These are phyloP conservation scores for Brachirus orientalis DNA, from an alignment of 2,113 vertebrate genomes.

Conservation along the genomic window DNA sequence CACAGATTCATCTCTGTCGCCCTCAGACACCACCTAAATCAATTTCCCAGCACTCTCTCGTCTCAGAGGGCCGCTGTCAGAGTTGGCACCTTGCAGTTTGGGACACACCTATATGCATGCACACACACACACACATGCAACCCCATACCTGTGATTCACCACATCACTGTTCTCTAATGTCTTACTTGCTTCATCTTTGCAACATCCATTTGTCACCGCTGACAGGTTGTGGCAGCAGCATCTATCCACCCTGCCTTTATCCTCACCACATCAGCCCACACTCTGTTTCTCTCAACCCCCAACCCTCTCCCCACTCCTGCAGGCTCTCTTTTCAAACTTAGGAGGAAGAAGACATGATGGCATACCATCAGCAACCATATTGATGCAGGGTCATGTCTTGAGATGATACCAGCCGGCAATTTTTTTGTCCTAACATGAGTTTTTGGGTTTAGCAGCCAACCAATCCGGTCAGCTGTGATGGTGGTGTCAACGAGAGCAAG, in stretches of 20 bases:
- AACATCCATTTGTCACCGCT: constrained; percentile 78
- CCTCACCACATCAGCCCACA: constrained; percentile 57
- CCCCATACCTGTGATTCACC: constrained; percentile 60
- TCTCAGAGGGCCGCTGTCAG: constrained; percentile 65
- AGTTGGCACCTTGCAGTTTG: constrained; percentile 58
- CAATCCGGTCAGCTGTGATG: constrained; percentile 31
- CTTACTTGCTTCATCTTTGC: constrained; percentile 79
- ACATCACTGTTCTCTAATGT: constrained; percentile 79
- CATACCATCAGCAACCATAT: constrained; percentile 16
- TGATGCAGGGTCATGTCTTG: constrained; percentile 38
- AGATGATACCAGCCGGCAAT: constrained; percentile 14
- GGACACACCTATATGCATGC: constrained; percentile 45
- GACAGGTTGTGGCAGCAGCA: constrained; percentile 74
- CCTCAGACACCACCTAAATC: constrained; percentile 69
- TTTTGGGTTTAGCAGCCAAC: constrained; percentile 30
- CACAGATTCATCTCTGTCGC: constrained; percentile 78
- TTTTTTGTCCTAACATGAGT: constrained; percentile 37
- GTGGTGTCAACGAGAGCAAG: constrained; percentile 8
- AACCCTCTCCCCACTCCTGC: constrained; percentile 13
- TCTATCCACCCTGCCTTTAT: constrained; percentile 74
- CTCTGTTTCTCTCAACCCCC: constrained; percentile 28
- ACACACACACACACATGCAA: constrained; percentile 35
- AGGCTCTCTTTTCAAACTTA: constrained; percentile 32
- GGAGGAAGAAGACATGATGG: constrained; percentile 28
- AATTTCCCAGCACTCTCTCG: constrained; percentile 74